phyloP scores from a whole-genome alignment of 2,888 invertebrate species.

The Strigamia transsilvanica region DNA sequence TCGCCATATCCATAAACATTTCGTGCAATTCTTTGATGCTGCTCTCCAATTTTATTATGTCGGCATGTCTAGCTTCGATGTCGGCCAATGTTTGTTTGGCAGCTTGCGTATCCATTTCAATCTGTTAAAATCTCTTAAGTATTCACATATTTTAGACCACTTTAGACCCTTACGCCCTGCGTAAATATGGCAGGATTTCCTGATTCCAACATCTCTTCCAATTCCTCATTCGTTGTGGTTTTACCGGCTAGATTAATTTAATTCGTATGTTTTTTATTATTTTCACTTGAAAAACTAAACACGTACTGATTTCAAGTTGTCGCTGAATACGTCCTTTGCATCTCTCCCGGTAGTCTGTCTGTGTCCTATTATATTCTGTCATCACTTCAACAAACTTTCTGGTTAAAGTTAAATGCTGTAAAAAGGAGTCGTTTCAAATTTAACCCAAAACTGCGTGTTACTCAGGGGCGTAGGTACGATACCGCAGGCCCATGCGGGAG shows the following conservation, averaged over 20 bases:
- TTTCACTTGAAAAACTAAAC: neutral
- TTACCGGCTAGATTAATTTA: slow-evolving; percentile 76
- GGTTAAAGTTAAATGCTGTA: slow-evolving; percentile 95
- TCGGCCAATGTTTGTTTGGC: slow-evolving; percentile 99
- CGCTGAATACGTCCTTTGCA: slow-evolving; percentile 99
- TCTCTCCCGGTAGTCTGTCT: slow-evolving; percentile 98
- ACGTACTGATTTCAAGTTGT: slow-evolving; percentile 94
- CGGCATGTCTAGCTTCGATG: slow-evolving; percentile 99
- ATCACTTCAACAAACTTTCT: slow-evolving; percentile 99
- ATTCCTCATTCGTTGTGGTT: slow-evolving; percentile 96
- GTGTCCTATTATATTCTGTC: slow-evolving; percentile 99
- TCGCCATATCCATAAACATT: slow-evolving; percentile 99
- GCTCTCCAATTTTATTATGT: slow-evolving; percentile 99
- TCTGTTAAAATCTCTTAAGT: slow-evolving; percentile 69
- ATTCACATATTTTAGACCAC: neutral
- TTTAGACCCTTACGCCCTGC: slow-evolving; percentile 77
- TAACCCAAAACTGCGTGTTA: slow-evolving; percentile 14
- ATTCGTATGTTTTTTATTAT: slow-evolving; percentile 3
- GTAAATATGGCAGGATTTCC: slow-evolving; percentile 98
- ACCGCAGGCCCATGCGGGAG: too few relatives aligned
- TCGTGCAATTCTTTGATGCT: slow-evolving; percentile 99
- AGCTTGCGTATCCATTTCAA: slow-evolving; percentile 99
- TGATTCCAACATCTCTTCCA: slow-evolving; percentile 98
- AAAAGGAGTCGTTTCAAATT: neutral
- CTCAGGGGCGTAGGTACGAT: too few relatives aligned